Conservation (phyloP, 2,888 invertebrate genomes). For the Lathronympha strigana region DNA sequence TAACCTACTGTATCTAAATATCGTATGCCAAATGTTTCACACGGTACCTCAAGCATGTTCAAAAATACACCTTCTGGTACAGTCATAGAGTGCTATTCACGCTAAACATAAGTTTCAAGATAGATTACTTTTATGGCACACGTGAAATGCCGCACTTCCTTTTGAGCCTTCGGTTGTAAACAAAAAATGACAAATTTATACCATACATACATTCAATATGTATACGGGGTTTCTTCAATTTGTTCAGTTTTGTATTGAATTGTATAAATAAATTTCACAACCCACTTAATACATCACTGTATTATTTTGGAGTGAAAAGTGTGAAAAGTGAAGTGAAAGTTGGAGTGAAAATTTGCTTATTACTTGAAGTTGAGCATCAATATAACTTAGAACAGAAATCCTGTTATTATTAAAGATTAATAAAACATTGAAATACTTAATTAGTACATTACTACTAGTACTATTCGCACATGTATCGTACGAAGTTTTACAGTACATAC, state of each 20-base stretch:
- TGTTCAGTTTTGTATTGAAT: not conserved
- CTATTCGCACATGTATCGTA: too few species aligned
- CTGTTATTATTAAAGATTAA: too few species aligned
- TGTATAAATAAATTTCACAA: too few species aligned
- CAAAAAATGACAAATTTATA: conserved; percentile 39
- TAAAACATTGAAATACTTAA: too few species aligned
- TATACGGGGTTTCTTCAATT: not conserved
- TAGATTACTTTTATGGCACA: conserved; percentile 35
- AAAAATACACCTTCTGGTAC: conserved; percentile 13
- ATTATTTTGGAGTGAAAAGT: too few species aligned
- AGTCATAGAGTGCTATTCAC: not conserved
- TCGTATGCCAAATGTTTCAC: conserved; percentile 5
- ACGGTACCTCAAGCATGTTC: not conserved
- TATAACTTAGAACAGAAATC: too few species aligned
- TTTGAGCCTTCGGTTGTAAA: conserved; percentile 32
- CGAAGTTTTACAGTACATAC: too few species aligned
- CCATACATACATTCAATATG: conserved; percentile 21
- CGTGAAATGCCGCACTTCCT: conserved; percentile 30
- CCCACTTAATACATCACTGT: too few species aligned
- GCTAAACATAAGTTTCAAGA: not conserved
- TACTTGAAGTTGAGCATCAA: too few species aligned
- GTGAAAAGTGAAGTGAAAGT: too few species aligned
- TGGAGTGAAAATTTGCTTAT: too few species aligned
- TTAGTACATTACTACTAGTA: too few species aligned
- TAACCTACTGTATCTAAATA: conserved; percentile 12